Evolutionary conservation across 2,797 vertebrate genomes (phyloP), one percentile per base, ranked within the genome.

Genomic region (Pangasius macronema): DNA sequence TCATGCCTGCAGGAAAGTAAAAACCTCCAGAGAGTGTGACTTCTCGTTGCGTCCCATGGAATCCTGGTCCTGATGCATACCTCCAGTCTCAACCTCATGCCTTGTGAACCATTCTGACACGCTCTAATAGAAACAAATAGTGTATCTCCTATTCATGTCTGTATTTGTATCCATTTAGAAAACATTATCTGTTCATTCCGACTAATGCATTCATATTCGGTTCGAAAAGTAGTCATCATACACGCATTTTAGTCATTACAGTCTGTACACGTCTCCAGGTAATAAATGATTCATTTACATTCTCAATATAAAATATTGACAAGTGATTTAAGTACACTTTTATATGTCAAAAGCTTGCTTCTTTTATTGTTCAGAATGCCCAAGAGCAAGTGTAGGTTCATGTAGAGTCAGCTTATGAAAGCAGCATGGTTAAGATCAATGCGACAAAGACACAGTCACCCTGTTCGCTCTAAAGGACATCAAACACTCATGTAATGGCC

Each of bases 401-500:
- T 85, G 53, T 84, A 27, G 30, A 65, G 83, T 82, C 84, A 72
- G 83, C 70, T 87, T 63, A 63, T 57, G 33, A 68, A 89, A 86
- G 76, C 87, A 57, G 72, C 65, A 82, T 73, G 70, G 84, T 82
- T 86, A 86, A 89, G 83, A 89, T 87, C 85, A 87, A 75, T 63
- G 82, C 76, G 70, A 84, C 80, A 84, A 85, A 88, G 70, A 76
- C 42, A 49, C 33, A 49, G 79, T 75, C 76, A 49, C 53, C 83
- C 79, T 59, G 33, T 82, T 18, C 84, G 68, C 84, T 87, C 81
- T 18, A 81, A 85, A 83, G 84, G 63, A 86, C 75, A 88, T 82
- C 87, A 87, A 87, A 89, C 70, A 65, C 77, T 86, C 53, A 20
- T 88, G 86, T 87, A 83, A 90, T 87, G 83, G 85, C 83, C 85